These are phyloP conservation scores for Macrochelys suwanniensis DNA, from an alignment of 2,797 vertebrate genomes.

Conservation along the genomic window DNA sequence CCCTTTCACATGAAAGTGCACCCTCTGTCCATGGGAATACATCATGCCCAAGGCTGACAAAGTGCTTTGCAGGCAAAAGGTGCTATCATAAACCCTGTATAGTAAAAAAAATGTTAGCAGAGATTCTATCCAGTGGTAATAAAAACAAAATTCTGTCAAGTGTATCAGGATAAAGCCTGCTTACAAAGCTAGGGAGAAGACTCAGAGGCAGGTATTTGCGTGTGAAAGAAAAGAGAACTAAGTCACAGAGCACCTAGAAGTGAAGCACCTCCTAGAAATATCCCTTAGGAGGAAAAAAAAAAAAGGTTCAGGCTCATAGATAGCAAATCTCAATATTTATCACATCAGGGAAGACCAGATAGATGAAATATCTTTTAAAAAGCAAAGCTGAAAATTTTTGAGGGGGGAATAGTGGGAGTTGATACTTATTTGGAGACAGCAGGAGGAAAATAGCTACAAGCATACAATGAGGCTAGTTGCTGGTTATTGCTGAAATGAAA, in stretches of 20 bases:
- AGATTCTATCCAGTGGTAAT: conserved; percentile 9
- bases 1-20: neutral
- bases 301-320: conserved; percentile 50
- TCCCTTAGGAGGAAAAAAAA: conserved; percentile 29
- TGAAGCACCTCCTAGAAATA: conserved; percentile 61
- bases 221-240: conserved; percentile 58
- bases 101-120: neutral
- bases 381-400: conserved; percentile 63
- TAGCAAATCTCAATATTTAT: conserved; percentile 70
- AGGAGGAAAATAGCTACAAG: conserved; percentile 55
- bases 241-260: conserved; percentile 36
- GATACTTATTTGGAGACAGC: conserved; percentile 49
- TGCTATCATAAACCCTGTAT: neutral
- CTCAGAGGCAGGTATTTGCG: conserved; percentile 52
- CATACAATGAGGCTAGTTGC: conserved; percentile 38
- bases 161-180: conserved; percentile 45
- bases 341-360: neutral
- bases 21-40: neutral
- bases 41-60: neutral
- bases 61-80: conserved; percentile 31
- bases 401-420: conserved; percentile 7
- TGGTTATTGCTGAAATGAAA: conserved; percentile 23
- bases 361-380: conserved; percentile 36
- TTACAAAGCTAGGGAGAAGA: conserved; percentile 11
- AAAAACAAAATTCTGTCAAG: conserved; percentile 31